These are phyloP conservation scores for Helicoverpa armigera DNA, from an alignment of 1,140 invertebrate genomes.

Conservation along the genomic window DNA sequence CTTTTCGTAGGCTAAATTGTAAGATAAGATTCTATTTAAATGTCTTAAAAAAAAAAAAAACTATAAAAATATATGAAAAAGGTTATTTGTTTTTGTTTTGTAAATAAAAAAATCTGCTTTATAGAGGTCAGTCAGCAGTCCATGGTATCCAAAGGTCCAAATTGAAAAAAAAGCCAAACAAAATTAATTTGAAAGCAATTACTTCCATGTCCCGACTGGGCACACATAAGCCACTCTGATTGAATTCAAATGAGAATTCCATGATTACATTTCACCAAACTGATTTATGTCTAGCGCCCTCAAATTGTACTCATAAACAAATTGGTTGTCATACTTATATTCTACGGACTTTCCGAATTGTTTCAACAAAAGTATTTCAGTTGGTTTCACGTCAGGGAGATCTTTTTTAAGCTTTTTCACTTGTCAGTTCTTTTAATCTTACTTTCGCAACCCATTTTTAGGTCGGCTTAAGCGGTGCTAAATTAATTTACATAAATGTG, in stretches of 20 bases:
- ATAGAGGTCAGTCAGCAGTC: too few species aligned
- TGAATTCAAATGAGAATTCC: slow-evolving; percentile 30
- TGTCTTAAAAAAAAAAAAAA: too few species aligned
- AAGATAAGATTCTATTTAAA: too few species aligned
- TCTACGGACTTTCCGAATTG: background rate
- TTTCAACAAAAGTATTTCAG: background rate
- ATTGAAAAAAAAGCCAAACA: background rate
- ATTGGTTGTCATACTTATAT: slow-evolving; percentile 2
- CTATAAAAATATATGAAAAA: too few species aligned
- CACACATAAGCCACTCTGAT: background rate
- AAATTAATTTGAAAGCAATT: background rate
- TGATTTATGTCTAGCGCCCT: background rate
- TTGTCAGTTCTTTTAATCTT: too few species aligned
- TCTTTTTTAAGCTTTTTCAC: background rate
- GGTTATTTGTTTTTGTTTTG: too few species aligned
- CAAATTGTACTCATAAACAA: background rate
- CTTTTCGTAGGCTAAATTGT: too few species aligned
- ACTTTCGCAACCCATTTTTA: too few species aligned
- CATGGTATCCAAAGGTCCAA: too few species aligned
- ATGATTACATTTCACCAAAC: background rate
- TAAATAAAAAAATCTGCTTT: too few species aligned
- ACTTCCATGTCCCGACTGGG: background rate
- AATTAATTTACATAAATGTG: too few species aligned
- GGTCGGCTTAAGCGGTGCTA: too few species aligned
- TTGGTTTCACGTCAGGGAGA: background rate